Evolutionary conservation across 2,113 vertebrate genomes (phyloP).

Genomic region (Mohoua ochrocephala): DNA sequence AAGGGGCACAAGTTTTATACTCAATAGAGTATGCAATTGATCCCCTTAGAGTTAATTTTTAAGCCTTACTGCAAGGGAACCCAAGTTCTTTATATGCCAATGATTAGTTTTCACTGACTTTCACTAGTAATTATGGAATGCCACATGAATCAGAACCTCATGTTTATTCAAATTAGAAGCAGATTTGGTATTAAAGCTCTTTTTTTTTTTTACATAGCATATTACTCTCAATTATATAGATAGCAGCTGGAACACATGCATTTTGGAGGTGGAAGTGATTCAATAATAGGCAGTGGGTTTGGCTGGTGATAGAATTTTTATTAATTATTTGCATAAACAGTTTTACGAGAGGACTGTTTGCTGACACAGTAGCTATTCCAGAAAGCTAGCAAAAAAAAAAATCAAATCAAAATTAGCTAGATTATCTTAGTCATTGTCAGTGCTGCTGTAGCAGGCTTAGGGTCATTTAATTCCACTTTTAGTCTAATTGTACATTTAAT

Average conservation of each 20-base stretch:
- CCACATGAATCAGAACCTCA: not conserved
- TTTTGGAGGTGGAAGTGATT: not conserved
- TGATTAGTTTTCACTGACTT: not conserved
- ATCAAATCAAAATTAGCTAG: not conserved
- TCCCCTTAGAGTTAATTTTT: not conserved
- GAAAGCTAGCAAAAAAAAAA: not conserved
- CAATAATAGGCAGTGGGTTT: not conserved
- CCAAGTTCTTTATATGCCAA: not conserved
- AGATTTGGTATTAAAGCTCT: not conserved
- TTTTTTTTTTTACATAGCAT: not conserved
- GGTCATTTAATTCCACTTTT: conserved; percentile 34
- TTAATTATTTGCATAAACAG: not conserved
- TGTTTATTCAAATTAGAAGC: not conserved
- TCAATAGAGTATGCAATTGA: not conserved
- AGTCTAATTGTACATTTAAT: conserved; percentile 47
- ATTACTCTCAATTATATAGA: not conserved
- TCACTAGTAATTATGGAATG: not conserved
- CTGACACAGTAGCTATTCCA: not conserved
- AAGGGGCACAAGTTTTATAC: not conserved
- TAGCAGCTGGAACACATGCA: not conserved
- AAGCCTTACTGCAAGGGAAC: not conserved
- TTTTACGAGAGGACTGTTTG: not conserved
- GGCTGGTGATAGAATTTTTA: not conserved
- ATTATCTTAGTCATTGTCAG: not conserved
- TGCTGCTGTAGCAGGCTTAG: not conserved